Evolutionary conservation across 2,797 vertebrate species (phyloP).

Genomic region (Iguana delicatissima): DNA sequence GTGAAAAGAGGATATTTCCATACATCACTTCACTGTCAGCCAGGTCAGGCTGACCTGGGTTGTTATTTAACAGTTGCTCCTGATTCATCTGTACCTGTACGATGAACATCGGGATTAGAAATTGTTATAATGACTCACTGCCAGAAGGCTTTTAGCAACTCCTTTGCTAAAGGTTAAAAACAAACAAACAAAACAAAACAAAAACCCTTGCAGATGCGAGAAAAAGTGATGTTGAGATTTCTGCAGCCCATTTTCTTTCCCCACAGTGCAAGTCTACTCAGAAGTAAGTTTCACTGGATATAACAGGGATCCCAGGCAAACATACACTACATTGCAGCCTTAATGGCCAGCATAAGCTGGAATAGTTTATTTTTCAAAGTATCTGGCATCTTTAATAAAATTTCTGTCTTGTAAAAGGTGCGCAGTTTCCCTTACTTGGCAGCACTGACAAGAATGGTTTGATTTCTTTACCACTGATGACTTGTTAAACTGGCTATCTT

Average conservation of each 20-base stretch:
- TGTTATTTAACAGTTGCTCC: neutral
- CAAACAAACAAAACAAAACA: neutral
- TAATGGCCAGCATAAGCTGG: neutral
- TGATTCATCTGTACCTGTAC: neutral
- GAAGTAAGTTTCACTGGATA: too few species aligned
- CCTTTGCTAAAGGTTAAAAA: neutral
- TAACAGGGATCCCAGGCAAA: too few species aligned
- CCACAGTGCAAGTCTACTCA: too few species aligned
- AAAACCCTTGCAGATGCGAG: neutral
- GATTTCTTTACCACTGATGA: neutral
- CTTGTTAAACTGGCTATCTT: neutral
- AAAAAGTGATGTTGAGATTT: neutral
- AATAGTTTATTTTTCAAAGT: neutral
- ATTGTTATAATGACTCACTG: neutral
- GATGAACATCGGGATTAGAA: neutral
- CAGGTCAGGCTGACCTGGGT: conserved; percentile 6
- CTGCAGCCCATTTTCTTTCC: neutral
- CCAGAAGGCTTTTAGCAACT: neutral
- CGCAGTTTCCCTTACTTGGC: neutral
- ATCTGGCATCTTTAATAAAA: neutral
- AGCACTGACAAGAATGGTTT: neutral
- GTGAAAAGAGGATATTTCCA: neutral
- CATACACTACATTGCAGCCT: too few species aligned
- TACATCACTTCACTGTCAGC: neutral
- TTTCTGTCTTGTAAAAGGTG: neutral